Percentiles rank a stretch among this genome's conserved stretches.
Conservation (phyloP, 2,888 invertebrate genomes). For the Byasa hedistus region DNA sequence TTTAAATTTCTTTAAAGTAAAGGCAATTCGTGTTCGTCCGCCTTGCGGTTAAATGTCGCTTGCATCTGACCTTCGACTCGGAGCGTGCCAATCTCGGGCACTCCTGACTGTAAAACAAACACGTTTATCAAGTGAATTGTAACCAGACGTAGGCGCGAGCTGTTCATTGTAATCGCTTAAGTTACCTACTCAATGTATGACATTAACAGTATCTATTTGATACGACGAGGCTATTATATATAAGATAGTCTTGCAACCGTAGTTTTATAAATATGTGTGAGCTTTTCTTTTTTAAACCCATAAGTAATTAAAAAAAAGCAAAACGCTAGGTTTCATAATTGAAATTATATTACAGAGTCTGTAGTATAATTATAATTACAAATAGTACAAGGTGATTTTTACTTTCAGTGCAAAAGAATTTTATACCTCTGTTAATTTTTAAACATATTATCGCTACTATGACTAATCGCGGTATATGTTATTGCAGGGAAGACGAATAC, state of each 20-base stretch:
- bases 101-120: conserved; percentile 31
- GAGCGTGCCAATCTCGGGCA: conserved; percentile 29
- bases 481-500: conserved; percentile 53
- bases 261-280: no score
- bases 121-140: conserved; percentile 23
- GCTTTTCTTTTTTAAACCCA: no score
- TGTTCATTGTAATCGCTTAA: conserved; percentile 8
- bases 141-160: conserved; percentile 19
- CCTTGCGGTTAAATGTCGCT: conserved; percentile 27
- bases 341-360: no score
- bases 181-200: conserved; percentile 1
- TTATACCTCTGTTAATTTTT: no score
- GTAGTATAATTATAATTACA: no score
- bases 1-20: no score
- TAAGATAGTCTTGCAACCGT: no score
- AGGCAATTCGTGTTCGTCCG: conserved; percentile 7
- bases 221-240: no score
- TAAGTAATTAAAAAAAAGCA: no score
- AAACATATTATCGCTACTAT: background rate
- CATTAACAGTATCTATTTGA: background rate
- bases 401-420: no score
- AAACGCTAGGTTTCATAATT: no score
- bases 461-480: conserved; percentile 2
- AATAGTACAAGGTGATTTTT: no score
- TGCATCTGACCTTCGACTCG: conserved; percentile 30